Conservation (phyloP, 2,113 vertebrate genomes). For the Rhipidura dahli region DNA sequence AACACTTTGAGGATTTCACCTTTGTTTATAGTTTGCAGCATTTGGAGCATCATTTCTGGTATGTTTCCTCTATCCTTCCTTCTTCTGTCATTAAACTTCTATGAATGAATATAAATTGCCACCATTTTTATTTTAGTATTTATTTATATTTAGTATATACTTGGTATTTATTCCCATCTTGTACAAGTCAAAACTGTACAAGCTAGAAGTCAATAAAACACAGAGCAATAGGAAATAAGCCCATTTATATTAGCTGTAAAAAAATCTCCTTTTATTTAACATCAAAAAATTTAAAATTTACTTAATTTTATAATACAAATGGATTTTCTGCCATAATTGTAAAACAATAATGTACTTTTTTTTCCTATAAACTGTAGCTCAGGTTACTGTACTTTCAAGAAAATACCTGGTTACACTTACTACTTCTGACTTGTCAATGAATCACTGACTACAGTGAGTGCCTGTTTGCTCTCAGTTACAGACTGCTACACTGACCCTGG, state of each 20-base stretch:
- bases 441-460: not conserved
- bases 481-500: not conserved
- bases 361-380: not conserved
- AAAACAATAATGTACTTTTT: not conserved
- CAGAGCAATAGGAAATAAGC: not conserved
- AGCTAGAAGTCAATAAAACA: not conserved
- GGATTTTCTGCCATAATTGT: not conserved
- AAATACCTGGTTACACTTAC: not conserved
- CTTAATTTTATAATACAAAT: not conserved
- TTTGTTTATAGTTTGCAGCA: not conserved
- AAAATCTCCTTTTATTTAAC: not conserved
- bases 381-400: not conserved
- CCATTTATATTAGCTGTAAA: not conserved
- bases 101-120: not conserved
- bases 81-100: not conserved
- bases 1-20: not conserved
- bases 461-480: constrained; percentile 28
- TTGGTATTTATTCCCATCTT: not conserved
- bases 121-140: not conserved
- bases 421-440: not conserved
- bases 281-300: not conserved
- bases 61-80: not conserved
- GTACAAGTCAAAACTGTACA: not conserved
- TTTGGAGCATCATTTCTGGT: not conserved
- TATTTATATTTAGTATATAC: not conserved